A percentile compares a stretch with the other conserved stretches of the same genome.
Conservation (phyloP, 2,113 vertebrate species). For the Micronycteris hirsuta region DNA sequence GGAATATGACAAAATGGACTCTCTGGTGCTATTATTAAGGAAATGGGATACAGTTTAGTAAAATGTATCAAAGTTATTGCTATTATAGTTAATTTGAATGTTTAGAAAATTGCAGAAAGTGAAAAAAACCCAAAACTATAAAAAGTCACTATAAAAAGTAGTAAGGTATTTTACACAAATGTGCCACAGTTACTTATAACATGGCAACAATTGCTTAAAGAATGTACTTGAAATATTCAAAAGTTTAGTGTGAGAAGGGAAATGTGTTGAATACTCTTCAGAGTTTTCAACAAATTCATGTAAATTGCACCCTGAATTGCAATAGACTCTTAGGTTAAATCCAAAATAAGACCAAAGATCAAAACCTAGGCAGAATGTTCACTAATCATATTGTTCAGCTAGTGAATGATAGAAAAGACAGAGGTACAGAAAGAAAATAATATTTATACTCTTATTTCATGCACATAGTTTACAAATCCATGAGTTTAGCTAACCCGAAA, state of each 20-base stretch:
- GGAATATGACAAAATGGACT: background rate
- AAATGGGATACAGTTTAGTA: background rate
- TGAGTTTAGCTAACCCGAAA: background rate
- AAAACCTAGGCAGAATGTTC: background rate
- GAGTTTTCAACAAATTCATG: background rate
- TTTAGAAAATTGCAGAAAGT: background rate
- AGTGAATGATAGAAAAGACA: background rate
- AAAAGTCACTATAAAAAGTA: background rate
- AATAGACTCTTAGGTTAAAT: background rate
- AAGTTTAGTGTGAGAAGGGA: background rate
- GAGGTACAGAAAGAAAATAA: background rate
- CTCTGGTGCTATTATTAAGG: background rate
- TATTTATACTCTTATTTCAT: background rate
- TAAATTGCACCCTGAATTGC: background rate
- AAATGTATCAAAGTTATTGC: background rate
- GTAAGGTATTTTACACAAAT: background rate
- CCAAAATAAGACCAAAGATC: background rate
- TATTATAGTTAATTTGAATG: background rate
- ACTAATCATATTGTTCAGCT: background rate
- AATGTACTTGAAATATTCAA: background rate
- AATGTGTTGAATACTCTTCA: background rate
- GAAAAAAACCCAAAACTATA: background rate
- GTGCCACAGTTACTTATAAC: background rate
- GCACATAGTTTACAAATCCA: background rate
- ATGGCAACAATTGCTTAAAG: background rate